A percentile compares a stretch with the other conserved stretches of the same genome.
Conservation (phyloP, 1,140 invertebrate genomes). For the Neodiprion pinetum region DNA sequence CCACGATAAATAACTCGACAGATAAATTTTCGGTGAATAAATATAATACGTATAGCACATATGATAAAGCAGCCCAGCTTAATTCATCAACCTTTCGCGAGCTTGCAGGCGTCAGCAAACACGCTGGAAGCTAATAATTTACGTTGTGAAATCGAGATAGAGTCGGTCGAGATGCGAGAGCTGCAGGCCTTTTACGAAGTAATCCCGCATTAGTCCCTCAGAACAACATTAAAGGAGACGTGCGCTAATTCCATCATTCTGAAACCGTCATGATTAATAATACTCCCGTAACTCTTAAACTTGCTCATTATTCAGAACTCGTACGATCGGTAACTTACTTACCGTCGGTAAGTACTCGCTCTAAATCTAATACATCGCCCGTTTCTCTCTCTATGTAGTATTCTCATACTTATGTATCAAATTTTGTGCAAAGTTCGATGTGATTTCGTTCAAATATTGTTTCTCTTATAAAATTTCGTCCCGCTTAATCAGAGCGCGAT, state of each 20-base stretch:
- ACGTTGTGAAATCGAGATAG: not conserved
- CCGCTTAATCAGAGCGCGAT: too few species aligned
- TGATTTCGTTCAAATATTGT: too few species aligned
- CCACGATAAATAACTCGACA: not conserved
- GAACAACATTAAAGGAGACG: conserved; percentile 2
- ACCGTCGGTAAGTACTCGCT: too few species aligned
- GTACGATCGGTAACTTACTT: not conserved
- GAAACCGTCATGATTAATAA: not conserved
- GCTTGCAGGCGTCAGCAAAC: not conserved
- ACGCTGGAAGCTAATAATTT: not conserved
- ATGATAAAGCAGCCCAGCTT: not conserved
- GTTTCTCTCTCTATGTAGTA: too few species aligned
- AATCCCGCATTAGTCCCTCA: not conserved
- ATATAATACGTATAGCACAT: not conserved
- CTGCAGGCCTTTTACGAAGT: not conserved
- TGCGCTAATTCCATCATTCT: not conserved
- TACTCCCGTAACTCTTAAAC: not conserved
- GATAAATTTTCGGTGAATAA: not conserved
- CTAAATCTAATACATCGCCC: too few species aligned
- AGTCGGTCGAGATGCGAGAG: not conserved
- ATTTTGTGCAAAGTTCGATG: too few species aligned
- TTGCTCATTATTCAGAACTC: conserved; percentile 1
- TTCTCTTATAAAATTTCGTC: too few species aligned
- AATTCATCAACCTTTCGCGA: not conserved
- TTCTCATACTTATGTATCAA: too few species aligned